Percentiles rank a stretch among this genome's conserved stretches.
Evolutionary conservation across 2,888 invertebrate genomes (phyloP).

Genomic region (Scrobipalpa atriplicella): DNA sequence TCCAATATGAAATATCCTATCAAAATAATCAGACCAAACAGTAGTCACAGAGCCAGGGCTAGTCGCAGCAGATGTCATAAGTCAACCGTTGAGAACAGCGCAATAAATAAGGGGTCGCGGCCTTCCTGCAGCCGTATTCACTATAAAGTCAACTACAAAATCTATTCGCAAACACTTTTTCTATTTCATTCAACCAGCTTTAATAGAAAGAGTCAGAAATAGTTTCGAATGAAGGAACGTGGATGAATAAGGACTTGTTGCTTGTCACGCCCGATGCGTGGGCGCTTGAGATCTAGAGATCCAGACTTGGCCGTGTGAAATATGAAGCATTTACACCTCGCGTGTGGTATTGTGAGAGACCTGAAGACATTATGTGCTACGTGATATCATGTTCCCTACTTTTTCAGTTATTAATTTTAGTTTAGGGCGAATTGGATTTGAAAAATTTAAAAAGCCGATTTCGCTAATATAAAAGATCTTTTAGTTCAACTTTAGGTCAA

Average conservation of each 20-base stretch:
- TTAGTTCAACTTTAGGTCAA: too few species aligned
- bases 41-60: background rate
- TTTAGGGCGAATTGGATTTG: background rate
- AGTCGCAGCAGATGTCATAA: constrained; percentile 45
- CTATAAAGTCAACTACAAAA: background rate
- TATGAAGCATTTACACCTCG: constrained; percentile 22
- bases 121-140: constrained; percentile 22
- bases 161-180: background rate
- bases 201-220: background rate
- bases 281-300: constrained; percentile 44
- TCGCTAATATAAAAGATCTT: too few species aligned
- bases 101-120: constrained; percentile 55
- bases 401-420: background rate
- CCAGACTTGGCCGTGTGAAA: constrained; percentile 38
- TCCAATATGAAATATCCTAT: background rate
- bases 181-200: background rate
- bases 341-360: constrained; percentile 26
- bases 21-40: background rate
- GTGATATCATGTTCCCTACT: background rate
- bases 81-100: constrained; percentile 54
- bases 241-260: background rate
- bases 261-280: constrained; percentile 41
- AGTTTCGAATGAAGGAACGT: background rate
- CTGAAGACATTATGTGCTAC: constrained; percentile 11
- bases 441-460: background rate